Percentiles rank a stretch among this genome's conserved stretches.
Conservation (phyloP, 2,113 vertebrate genomes). For the Malaclemys terrapin region DNA sequence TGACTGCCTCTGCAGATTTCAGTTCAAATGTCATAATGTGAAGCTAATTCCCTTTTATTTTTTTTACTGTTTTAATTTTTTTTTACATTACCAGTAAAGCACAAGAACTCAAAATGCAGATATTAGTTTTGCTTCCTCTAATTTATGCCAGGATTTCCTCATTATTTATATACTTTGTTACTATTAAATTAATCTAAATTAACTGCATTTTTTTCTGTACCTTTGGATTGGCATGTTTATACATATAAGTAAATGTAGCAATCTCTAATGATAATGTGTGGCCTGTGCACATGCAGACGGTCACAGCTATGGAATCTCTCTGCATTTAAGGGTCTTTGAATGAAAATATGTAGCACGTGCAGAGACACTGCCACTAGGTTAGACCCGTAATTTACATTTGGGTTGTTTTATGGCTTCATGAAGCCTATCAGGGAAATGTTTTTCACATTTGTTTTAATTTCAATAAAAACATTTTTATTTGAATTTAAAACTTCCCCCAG, state of each 20-base stretch:
- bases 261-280: background rate
- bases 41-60: background rate
- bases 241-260: background rate
- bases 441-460: background rate
- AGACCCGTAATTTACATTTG: accelerated
- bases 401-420: background rate
- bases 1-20: slow-evolving; percentile 7
- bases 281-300: background rate
- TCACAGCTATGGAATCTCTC: background rate
- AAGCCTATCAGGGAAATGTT: background rate
- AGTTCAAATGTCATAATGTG: background rate
- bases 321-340: background rate
- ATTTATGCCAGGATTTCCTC: background rate
- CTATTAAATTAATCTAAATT: background rate
- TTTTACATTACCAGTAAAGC: background rate
- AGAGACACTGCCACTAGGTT: background rate
- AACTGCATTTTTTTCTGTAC: background rate
- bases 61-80: background rate
- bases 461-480: background rate
- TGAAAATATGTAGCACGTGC: background rate
- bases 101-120: background rate
- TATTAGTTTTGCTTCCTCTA: background rate
- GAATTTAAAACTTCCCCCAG: background rate
- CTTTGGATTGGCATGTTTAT: background rate
- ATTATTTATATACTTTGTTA: background rate